phyloP scores from a whole-genome alignment of 2,113 vertebrate genomes.

The Gymnocephalus cernua region DNA sequence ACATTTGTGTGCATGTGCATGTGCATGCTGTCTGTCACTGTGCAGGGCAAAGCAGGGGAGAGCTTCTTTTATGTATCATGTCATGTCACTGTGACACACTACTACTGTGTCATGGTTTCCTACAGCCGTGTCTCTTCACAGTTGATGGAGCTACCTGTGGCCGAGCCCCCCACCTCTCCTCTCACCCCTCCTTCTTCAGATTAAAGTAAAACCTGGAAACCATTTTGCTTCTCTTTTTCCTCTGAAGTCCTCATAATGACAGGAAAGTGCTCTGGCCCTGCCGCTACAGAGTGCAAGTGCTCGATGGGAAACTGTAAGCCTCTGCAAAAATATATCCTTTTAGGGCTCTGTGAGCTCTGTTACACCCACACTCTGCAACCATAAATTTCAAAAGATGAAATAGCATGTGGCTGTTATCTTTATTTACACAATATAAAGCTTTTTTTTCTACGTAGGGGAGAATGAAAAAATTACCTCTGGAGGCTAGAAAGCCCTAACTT shows the following conservation, averaged over 20 bases:
- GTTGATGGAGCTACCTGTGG: conserved; percentile 53
- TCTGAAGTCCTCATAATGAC: conserved; percentile 72
- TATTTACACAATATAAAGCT: conserved; percentile 65
- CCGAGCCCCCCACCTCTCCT: neutral
- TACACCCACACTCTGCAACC: conserved; percentile 61
- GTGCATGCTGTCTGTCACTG: neutral
- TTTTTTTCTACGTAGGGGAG: conserved; percentile 33
- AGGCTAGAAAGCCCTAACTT: conserved; percentile 40
- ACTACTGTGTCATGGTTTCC: conserved; percentile 19
- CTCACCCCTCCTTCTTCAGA: conserved; percentile 47
- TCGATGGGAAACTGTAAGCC: conserved; percentile 74
- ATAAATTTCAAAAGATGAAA: conserved; percentile 70
- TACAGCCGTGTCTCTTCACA: conserved; percentile 23
- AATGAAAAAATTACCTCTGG: conserved; percentile 44
- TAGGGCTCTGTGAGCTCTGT: conserved; percentile 66
- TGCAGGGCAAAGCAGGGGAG: neutral
- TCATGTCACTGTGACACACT: conserved; percentile 49
- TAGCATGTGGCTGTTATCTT: conserved; percentile 65
- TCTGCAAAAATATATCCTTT: conserved; percentile 73
- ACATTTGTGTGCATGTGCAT: neutral
- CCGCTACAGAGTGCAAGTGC: conserved; percentile 56
- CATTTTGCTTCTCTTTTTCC: conserved; percentile 74
- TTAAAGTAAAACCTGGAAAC: conserved; percentile 80
- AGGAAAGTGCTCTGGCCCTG: conserved; percentile 70
- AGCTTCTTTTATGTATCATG: conserved; percentile 5